Conservation (phyloP, 1,140 invertebrate species). For the Drosophila bipectinata region DNA sequence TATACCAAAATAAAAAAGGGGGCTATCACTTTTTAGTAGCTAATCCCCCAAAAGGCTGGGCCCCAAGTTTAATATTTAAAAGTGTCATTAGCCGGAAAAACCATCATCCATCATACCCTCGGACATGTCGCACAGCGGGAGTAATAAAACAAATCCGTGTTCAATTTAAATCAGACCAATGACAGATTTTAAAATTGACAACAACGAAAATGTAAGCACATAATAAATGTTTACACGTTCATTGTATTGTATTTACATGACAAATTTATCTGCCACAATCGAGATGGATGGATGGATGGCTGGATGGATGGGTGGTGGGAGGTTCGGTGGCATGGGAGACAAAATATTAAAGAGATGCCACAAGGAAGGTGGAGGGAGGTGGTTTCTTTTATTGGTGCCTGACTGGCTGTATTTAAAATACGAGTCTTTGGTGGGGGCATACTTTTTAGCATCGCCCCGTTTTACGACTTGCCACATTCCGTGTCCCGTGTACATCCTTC, state of each 20-base stretch:
- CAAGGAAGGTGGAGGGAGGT: not conserved
- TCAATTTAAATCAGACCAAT: conserved; percentile 54
- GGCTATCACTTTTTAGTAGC: not conserved
- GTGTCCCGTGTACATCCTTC: conserved; percentile 19
- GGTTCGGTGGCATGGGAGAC: not conserved
- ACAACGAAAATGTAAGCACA: conserved; percentile 38
- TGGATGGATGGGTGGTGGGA: not conserved
- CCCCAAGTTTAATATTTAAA: not conserved
- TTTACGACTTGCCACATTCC: conserved; percentile 50
- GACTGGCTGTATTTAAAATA: conserved; percentile 40
- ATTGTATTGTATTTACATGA: conserved; percentile 54
- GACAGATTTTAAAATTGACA: conserved; percentile 34
- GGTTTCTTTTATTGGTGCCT: conserved; percentile 24
- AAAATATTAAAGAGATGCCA: conserved; percentile 4
- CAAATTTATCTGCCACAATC: conserved; percentile 38
- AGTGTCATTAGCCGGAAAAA: not conserved
- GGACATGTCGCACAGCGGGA: not conserved
- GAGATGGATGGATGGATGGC: conserved; percentile 13
- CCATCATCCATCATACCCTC: not conserved
- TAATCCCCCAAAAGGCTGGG: not conserved
- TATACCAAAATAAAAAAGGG: not conserved
- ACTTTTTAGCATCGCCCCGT: conserved; percentile 38
- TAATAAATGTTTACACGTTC: conserved; percentile 54
- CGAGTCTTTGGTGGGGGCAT: conserved; percentile 20
- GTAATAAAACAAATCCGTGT: conserved; percentile 41